Conservation (phyloP, 2,113 vertebrate species). For the Coracopsis vasa region DNA sequence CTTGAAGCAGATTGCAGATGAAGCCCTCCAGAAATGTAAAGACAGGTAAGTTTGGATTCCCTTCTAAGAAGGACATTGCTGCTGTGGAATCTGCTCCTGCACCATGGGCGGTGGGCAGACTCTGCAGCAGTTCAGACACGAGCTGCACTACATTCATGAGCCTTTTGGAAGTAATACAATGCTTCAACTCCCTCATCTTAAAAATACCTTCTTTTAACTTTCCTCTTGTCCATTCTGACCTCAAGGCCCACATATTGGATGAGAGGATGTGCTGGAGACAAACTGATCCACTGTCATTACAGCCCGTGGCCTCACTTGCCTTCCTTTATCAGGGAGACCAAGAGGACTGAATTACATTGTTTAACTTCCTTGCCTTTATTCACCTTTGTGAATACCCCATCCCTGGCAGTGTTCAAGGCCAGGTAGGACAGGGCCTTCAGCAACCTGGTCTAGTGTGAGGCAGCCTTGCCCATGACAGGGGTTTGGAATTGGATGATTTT, state of each 20-base stretch:
- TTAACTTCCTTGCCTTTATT: background rate
- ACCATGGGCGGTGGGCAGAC: background rate
- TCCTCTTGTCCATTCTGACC: background rate
- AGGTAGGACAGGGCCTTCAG: background rate
- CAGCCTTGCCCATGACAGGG: background rate
- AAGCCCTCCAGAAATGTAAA: slow-evolving; percentile 88
- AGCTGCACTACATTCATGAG: background rate
- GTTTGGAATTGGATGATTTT: background rate
- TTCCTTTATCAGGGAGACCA: background rate
- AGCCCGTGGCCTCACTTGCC: background rate
- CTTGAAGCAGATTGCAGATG: slow-evolving; percentile 91
- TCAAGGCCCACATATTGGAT: background rate
- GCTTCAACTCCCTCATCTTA: background rate
- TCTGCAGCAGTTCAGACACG: background rate
- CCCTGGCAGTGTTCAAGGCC: background rate
- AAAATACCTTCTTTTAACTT: background rate
- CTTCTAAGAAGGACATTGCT: background rate
- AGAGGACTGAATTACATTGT: background rate
- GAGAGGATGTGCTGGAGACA: background rate
- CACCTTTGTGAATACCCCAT: background rate
- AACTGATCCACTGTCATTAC: background rate
- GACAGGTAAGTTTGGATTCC: slow-evolving; percentile 83
- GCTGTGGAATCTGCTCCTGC: background rate
- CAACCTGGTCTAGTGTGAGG: background rate
- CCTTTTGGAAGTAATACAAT: background rate